Evolutionary conservation across 2,113 vertebrate genomes (phyloP), one percentile per base, ranked within the genome.

Genomic region (Channa argus): DNA sequence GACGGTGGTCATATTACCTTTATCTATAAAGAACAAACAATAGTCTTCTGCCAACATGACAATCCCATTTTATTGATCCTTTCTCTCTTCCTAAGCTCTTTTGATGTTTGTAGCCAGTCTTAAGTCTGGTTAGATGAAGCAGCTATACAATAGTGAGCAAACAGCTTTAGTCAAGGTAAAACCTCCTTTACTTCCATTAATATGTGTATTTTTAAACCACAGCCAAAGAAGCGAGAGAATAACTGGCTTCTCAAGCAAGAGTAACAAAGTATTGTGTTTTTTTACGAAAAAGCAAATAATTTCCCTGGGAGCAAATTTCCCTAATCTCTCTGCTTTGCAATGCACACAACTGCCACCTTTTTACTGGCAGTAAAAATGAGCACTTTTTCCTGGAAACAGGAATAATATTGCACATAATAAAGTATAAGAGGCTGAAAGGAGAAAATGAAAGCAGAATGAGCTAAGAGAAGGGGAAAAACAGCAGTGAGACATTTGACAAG

Each of bases 291-390:
- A 66, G 47, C 15, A 34, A 55, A 54, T 62, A 55, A 36, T 44
- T 53, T 63, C 71, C 44, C 43, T 15, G 75, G 0, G 1, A n/a
- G 74, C 71, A 47, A 43, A 38, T 24, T 24, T 24, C 51, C 5
- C 61, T 88, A 86, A 85, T 79, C 79, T 79, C 64, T 72, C 34
- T 67, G 81, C 86, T 74, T 71, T 60, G 71, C 58, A 49, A 15
- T 46, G 44, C 46, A 38, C 67, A 79, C 73, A 74, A 9, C 59
- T 12, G 50, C 14, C 2, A 9, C 50, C 56, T 67, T 14, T 59
- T 47, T 68, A 64, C 58, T 65, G 53, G 36, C 60, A 34, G 41
- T 45, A 63, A 64, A 66, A 82, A 39, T 60, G 3, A 77, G 67
- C n/a, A 14, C 45, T 5, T 59, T 73, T 62, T 56, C 52, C 33